Conservation (phyloP, 2,888 invertebrate species). For the Ellobium chinense region DNA sequence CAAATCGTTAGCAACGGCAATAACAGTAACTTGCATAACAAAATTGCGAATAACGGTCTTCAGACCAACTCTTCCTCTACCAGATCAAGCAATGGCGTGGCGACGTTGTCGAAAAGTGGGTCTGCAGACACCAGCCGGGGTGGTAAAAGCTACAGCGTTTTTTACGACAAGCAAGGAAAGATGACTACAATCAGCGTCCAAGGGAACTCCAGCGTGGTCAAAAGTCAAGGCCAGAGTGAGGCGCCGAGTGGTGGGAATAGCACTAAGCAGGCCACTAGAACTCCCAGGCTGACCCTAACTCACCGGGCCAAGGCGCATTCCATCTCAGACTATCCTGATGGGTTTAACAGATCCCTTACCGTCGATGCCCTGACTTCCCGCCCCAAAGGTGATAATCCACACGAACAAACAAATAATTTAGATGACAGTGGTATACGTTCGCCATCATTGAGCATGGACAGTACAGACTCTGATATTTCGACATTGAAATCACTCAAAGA, state of each 20-base stretch:
- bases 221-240: neutral
- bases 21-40: neutral
- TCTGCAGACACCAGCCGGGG: neutral
- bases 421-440: neutral
- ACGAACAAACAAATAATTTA: neutral
- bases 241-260: neutral
- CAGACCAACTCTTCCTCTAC: neutral
- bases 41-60: neutral
- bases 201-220: neutral
- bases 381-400: neutral
- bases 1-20: neutral
- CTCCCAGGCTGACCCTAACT: neutral
- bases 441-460: neutral
- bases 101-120: neutral
- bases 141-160: neutral
- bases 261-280: neutral
- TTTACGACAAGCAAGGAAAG: conserved; percentile 5
- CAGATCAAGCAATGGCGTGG: neutral
- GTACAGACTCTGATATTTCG: neutral
- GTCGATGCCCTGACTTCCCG: neutral
- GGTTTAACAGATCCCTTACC: neutral
- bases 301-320: neutral
- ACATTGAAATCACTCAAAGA: too few relatives aligned
- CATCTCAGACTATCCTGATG: neutral
- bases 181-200: neutral